Base-by-base conservation (phyloP, 2,888 invertebrate species). In the Perizoma flavofasciatum region DNA sequence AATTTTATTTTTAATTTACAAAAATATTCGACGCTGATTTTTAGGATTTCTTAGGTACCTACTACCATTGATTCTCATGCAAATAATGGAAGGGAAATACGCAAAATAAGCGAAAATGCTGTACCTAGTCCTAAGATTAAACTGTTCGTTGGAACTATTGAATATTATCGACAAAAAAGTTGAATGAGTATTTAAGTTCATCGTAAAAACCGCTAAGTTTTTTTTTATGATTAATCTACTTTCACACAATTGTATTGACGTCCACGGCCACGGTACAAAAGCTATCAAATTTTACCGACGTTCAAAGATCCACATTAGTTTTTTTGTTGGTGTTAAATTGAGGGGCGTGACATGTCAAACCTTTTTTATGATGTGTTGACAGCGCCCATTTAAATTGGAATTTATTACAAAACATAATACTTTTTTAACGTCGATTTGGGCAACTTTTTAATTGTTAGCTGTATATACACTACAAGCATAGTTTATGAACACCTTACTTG, bases 351-450 rank as follows among this genome's bases (percentile, higher is more conserved):
- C 63, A 40, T 64, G 70, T 71, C 68, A 63, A 69, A 49, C 64
- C 46, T 67, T 73, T 73, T 71, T 73, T 68, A 67, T 51, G 63
- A 65, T 57, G 60, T 63, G 72, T 74, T 78, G 78, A 77, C 75
- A 71, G 54, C 70, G 52, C 51, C 61, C 63, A 61, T 67, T 66
- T 61, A 10, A 44, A 57, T 50, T 57, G 60, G 62, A 66, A 60
- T 66, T 57, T 61, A 61, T 57, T 54, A 57, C 55, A 40, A 59
- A 59, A 55, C 54, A 43, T 43, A 50, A 22, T 46, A 48, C 22
- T 11, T 59, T 51, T 48, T 39, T 11, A 22, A 11, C 49, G 35
- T n/a, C 50, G 43, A 51, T 47, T 47, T 11, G 22, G 11, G n/a
- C 32, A 45, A 45, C 47, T 10, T 48, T 48, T 52, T 52, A 44